Evolutionary conservation across 1,140 invertebrate genomes (phyloP).

Genomic region (Ericerus pela): DNA sequence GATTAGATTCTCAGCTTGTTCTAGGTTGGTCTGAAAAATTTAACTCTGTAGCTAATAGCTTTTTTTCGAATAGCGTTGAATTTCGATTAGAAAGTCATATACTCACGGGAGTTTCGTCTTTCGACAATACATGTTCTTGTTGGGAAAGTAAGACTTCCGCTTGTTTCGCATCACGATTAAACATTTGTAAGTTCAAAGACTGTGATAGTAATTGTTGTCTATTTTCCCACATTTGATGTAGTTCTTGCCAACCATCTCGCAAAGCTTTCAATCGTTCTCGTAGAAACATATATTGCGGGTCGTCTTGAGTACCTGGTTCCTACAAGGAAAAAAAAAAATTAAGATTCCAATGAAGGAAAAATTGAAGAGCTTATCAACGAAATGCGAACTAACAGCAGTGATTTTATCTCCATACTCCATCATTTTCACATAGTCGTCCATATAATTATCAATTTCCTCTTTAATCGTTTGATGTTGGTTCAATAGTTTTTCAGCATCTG

Average conservation of each 20-base stretch:
- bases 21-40: conserved; percentile 45
- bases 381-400: conserved; percentile 50
- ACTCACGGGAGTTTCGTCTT: conserved; percentile 78
- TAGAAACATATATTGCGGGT: conserved; percentile 99
- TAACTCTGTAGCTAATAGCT: background rate
- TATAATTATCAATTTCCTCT: conserved; percentile 98
- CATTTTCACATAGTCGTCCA: conserved; percentile 95
- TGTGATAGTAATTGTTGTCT: conserved; percentile 86
- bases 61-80: background rate
- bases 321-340: background rate
- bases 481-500: conserved; percentile 91
- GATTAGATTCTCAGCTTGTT: conserved; percentile 92
- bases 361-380: background rate
- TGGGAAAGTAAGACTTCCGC: conserved; percentile 94
- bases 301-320: conserved; percentile 45
- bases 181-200: conserved; percentile 85
- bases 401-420: conserved; percentile 97
- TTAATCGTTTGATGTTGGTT: conserved; percentile 94
- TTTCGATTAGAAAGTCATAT: background rate
- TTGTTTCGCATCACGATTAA: conserved; percentile 91
- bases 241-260: conserved; percentile 95
- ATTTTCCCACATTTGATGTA: conserved; percentile 99
- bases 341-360: background rate
- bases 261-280: conserved; percentile 89
- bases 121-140: conserved; percentile 88